A percentile compares a stretch with the other conserved stretches of the same genome.
Evolutionary conservation across 1,140 invertebrate genomes (phyloP).

Genomic region (Caenorhabditis latens): DNA sequence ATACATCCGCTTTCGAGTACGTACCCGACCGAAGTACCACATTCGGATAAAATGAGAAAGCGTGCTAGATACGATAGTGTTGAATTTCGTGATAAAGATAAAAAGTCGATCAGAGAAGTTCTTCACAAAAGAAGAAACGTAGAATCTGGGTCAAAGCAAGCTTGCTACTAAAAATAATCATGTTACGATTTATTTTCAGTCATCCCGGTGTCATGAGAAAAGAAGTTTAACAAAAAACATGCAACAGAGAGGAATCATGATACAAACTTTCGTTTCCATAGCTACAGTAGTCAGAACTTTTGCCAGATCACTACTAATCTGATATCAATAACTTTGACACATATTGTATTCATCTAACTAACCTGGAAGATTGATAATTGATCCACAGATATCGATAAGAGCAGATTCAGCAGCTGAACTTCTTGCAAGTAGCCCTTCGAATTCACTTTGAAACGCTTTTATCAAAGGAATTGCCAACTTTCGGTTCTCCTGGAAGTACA

Average conservation of each 20-base stretch:
- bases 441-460: constrained; percentile 63
- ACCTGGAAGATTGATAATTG: constrained; percentile 55
- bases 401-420: constrained; percentile 53
- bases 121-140: no score
- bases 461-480: constrained; percentile 61
- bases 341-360: background rate
- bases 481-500: constrained; percentile 59
- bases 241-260: no score
- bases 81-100: no score
- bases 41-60: background rate
- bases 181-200: no score
- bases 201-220: no score
- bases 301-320: background rate
- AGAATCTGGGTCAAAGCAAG: no score
- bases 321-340: background rate
- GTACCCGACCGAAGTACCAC: background rate
- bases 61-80: no score
- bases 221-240: no score
- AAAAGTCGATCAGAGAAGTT: no score
- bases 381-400: constrained; percentile 58
- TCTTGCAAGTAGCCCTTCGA: constrained; percentile 46
- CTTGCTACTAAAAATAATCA: no score
- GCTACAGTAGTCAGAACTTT: no score
- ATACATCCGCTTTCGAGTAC: background rate
- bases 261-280: no score